A percentile compares a stretch with the other conserved stretches of the same genome.
phyloP scores from a whole-genome alignment of 2,797 vertebrate genomes.

The Melanotaenia maccullochi region DNA sequence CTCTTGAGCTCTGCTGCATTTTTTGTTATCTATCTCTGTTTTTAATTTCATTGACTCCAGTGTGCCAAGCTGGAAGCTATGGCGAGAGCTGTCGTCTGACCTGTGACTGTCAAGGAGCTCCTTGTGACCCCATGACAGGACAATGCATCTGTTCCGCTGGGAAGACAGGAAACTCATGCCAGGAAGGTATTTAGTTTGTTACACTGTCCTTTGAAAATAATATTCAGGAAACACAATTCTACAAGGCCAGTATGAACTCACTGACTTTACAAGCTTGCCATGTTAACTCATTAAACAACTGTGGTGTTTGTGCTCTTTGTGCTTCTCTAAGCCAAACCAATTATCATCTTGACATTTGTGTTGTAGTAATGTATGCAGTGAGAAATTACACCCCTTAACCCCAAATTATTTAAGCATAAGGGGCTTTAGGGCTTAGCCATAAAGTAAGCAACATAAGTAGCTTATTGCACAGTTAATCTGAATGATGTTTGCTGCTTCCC shows the following conservation, averaged over 20 bases:
- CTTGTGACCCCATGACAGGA: conserved; percentile 54
- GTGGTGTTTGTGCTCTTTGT: background rate
- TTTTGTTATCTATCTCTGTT: background rate
- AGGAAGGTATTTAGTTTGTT: conserved; percentile 60
- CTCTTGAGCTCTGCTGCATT: conserved; percentile 1
- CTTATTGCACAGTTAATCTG: conserved; percentile 25
- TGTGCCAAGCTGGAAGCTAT: conserved; percentile 69
- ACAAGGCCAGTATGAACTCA: conserved; percentile 16
- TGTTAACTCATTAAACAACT: background rate
- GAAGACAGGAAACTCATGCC: conserved; percentile 71
- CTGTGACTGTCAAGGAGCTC: conserved; percentile 71
- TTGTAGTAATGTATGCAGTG: background rate
- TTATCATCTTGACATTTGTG: conserved; percentile 1
- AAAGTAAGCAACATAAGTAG: conserved; percentile 12
- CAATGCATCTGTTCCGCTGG: conserved; percentile 77
- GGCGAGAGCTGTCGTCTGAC: conserved; percentile 69
- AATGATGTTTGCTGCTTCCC: conserved; percentile 33
- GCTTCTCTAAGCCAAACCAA: background rate
- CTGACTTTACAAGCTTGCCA: background rate
- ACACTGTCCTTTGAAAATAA: background rate
- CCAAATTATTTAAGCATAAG: conserved; percentile 2
- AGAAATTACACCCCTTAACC: conserved; percentile 2
- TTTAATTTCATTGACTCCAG: conserved; percentile 50
- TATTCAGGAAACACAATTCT: conserved; percentile 11
- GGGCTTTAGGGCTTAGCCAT: conserved; percentile 19